These are phyloP conservation scores for Cynocephalus volans DNA, from an alignment of 2,113 vertebrate species.

Conservation along the genomic window DNA sequence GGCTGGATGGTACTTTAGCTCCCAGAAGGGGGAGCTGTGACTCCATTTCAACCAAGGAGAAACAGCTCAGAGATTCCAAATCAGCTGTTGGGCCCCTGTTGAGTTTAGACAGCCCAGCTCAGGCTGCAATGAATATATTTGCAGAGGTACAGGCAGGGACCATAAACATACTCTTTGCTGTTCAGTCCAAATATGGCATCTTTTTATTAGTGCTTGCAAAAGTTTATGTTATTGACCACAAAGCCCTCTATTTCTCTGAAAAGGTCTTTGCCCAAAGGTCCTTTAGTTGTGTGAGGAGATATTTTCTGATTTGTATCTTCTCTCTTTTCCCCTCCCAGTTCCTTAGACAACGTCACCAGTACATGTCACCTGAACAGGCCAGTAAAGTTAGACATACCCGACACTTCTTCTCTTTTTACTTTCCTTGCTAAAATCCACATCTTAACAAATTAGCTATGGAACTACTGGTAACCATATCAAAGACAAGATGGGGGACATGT, in stretches of 20 bases:
- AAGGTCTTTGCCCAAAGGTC: neutral
- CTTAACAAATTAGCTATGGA: neutral
- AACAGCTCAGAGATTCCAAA: conserved; percentile 49
- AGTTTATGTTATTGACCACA: conserved; percentile 52
- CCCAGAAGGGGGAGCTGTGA: conserved; percentile 91
- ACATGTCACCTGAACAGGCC: neutral
- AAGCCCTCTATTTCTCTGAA: conserved; percentile 1
- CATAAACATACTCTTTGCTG: neutral
- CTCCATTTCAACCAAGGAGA: conserved; percentile 84
- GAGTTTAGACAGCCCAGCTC: conserved; percentile 66
- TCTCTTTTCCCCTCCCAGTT: neutral
- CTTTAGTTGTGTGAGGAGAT: neutral
- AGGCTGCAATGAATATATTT: conserved; percentile 27
- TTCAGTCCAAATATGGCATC: conserved; percentile 5
- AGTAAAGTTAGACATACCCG: neutral
- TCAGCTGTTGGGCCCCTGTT: conserved; percentile 69
- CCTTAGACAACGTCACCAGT: neutral
- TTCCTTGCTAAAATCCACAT: neutral
- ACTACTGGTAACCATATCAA: neutral
- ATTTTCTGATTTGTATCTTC: conserved; percentile 10
- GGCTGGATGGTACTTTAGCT: conserved; percentile 63
- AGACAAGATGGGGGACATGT: neutral
- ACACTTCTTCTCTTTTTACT: neutral
- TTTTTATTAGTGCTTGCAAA: neutral
- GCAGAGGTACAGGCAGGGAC: neutral